Base-by-base conservation (phyloP, 2,797 vertebrate species). In the Pogonophryne albipinna region DNA sequence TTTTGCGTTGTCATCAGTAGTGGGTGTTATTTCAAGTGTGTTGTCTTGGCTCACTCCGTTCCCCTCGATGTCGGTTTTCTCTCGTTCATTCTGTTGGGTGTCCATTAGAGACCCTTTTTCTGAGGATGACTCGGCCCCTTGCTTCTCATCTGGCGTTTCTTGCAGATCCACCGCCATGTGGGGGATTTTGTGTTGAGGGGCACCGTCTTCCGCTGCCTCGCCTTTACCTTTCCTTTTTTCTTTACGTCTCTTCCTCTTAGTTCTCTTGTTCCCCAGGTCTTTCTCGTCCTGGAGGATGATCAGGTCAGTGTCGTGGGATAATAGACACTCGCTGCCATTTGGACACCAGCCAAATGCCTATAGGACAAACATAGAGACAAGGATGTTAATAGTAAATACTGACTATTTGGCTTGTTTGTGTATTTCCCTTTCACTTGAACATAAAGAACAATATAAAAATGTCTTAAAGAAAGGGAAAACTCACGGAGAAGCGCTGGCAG, bases 311-410 rank as follows among this genome's bases (percentile, higher is more conserved):
- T 99, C 95, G 7, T 99, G 98, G 51, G 98, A 99, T 69, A 94
- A 91, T 14, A 90, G 85, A 89, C 98, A 99, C 72, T 95, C 94
- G 14, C 93, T 64, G 15, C 98, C 98, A 55, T 95, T 94, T 0
- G 96, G 94, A 84, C 98, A 99, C 97, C 97, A 99, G 55, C 98
- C 98, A 13, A 97, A 99, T 0, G 96, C 97, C 98, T 99, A 88
- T 31, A 0, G 66, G 23, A 76, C 14, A 62, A 59, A 63, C 38
- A 60, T 1, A 66, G 59, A 62, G 10, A 64, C 3, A 34, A 2
- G 6, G 34, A 1, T 23, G 3, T 44, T 51, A 41, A 44, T 17
- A 14, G 27, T 41, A 44, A n/a, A n/a, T 31, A 19, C 6, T 0
- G 8, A 15, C 10, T 20, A n/a, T 12, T 46, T 27, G 4, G 11